A percentile compares a stretch with the other conserved stretches of the same genome.
Evolutionary conservation across 2,888 invertebrate genomes (phyloP).

Genomic region (Dione juno): DNA sequence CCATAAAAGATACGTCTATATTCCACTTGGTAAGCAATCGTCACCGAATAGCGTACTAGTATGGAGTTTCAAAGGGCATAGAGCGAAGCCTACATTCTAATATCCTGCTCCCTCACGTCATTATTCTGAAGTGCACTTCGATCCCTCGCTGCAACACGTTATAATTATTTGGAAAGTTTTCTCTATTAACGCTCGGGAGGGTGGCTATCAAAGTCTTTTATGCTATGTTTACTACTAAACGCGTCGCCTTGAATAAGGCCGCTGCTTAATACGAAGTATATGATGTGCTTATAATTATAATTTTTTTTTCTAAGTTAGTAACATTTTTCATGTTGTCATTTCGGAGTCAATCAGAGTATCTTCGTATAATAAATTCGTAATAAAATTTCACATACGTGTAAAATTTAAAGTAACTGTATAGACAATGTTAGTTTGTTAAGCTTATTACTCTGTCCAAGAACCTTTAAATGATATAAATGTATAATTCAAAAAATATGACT

Average conservation of each 20-base stretch:
- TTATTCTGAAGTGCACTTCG: conserved; percentile 75
- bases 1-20: conserved; percentile 17
- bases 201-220: conserved; percentile 67
- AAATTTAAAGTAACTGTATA: too few species aligned
- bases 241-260: conserved; percentile 42
- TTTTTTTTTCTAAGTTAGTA: background rate
- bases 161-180: conserved; percentile 78
- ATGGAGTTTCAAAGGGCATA: conserved; percentile 40
- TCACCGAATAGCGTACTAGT: conserved; percentile 25
- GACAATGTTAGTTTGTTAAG: too few species aligned
- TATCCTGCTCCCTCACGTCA: conserved; percentile 56
- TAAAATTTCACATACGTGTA: too few species aligned
- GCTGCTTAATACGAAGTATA: conserved; percentile 31
- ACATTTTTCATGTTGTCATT: background rate
- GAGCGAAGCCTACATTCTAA: conserved; percentile 44
- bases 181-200: conserved; percentile 64
- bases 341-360: too few species aligned
- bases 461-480: too few species aligned
- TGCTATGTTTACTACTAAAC: conserved; percentile 50
- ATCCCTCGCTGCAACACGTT: conserved; percentile 65
- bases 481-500: too few species aligned
- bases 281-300: conserved; percentile 28
- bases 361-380: too few species aligned
- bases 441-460: too few species aligned
- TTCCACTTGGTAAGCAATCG: conserved; percentile 19